Evolutionary conservation across 2,113 vertebrate genomes (phyloP), one percentile per base, ranked within the genome.

Genomic region (Sula dactylatra): DNA sequence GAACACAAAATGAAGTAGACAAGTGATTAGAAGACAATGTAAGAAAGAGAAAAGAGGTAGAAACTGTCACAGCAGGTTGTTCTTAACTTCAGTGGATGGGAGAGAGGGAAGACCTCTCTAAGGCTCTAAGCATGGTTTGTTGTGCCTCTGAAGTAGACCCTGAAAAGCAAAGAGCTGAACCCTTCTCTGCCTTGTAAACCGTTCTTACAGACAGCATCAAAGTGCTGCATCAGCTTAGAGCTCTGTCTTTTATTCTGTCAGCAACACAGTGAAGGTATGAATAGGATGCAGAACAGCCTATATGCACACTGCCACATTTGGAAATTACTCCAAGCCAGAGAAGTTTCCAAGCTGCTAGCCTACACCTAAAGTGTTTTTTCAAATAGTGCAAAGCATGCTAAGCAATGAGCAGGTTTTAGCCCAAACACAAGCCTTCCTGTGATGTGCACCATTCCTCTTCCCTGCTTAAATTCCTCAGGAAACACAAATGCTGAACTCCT

Each of bases 401-500:
- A 72, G 15, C 40, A 52, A 34, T 27, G 40, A 20, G 6, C 31
- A 45, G 13, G 18, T 31, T 82, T 64, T 56, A 72, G 6, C 8
- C 38, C 10, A 25, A 87, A 80, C 10, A 55, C 8, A 72, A 87
- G 58, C 22, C 65, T 88, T 52, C 72, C 18, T 54, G 32, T 22
- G 90, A 90, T 52, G 26, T 17, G 16, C 44, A 64, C 19, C 31
- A 52, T 56, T 88, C 11, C 44, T 65, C 36, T 87, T 72, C n/a
- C 34, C 45, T 86, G 44, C 42, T 72, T 83, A 64, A 87, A 54
- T 69, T 89, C 24, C 25, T 24, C 52, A 77, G n/a, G 84, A 64
- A 87, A 72, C 47, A 72, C 67, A 95, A 94, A 94, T 71, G 74
- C 31, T 66, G 44, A 90, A 81, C 81, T 86, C 65, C 70, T 76